Evolutionary conservation across 2,113 vertebrate species (phyloP).

Genomic region (Seriola aureovittata): DNA sequence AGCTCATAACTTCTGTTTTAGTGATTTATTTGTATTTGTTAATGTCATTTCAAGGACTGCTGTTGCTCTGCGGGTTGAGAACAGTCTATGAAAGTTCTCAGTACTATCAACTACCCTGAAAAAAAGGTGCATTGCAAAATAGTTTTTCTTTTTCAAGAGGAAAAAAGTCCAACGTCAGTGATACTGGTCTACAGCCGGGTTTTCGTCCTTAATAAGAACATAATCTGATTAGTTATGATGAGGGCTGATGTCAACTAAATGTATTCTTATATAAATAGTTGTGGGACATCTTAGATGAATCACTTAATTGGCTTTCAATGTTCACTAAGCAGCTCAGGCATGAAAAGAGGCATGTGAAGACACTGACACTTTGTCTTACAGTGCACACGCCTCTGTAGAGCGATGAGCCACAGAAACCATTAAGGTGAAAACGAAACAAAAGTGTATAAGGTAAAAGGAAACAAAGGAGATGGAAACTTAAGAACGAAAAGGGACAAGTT

Average conservation of each 20-base stretch:
- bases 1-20: conserved; percentile 55
- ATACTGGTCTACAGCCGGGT: background rate
- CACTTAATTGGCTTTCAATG: background rate
- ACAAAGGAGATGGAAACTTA: background rate
- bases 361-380: background rate
- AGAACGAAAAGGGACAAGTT: background rate
- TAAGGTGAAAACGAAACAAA: background rate
- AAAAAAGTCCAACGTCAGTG: background rate
- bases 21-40: conserved; percentile 65
- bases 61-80: background rate
- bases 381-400: too few species aligned
- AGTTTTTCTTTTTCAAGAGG: background rate
- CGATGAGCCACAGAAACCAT: too few species aligned
- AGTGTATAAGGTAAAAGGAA: background rate
- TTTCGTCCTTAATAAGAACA: background rate
- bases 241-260: background rate
- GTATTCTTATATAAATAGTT: background rate
- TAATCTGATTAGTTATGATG: background rate
- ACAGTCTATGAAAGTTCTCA: conserved; percentile 13
- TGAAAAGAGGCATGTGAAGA: background rate
- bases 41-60: conserved; percentile 56
- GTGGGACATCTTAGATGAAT: background rate
- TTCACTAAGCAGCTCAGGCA: background rate
- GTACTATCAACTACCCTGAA: background rate
- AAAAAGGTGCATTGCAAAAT: conserved; percentile 9